These are phyloP conservation scores for Phymastichus coffea DNA, from an alignment of 1,140 invertebrate species.

Conservation along the genomic window DNA sequence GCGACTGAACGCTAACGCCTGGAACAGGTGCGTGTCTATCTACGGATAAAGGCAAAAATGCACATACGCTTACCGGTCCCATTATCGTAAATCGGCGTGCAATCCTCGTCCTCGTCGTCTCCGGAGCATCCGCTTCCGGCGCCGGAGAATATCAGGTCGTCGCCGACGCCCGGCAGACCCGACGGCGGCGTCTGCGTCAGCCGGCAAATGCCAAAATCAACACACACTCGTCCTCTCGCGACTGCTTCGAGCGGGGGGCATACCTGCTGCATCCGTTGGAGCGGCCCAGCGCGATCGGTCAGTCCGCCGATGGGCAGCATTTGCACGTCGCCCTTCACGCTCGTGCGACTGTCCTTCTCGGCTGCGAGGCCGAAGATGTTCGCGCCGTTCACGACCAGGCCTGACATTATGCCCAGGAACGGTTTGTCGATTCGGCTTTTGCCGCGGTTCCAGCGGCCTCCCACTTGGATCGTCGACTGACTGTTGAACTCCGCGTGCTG, in stretches of 20 bases:
- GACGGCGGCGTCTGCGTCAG: conserved; percentile 74
- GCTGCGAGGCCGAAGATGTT: conserved; percentile 83
- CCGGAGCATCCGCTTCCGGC: conserved; percentile 84
- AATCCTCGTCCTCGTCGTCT: conserved; percentile 84
- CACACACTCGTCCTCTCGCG: not conserved
- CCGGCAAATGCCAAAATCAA: too few relatives aligned
- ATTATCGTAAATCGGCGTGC: conserved; percentile 77
- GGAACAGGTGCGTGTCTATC: too few relatives aligned
- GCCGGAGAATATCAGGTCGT: conserved; percentile 86
- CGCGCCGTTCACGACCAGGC: conserved; percentile 84
- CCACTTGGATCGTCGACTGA: conserved; percentile 87
- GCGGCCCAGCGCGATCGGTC: conserved; percentile 68
- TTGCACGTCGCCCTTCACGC: conserved; percentile 73
- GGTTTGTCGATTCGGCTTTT: conserved; percentile 71
- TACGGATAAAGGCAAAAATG: too few relatives aligned
- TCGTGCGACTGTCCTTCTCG: conserved; percentile 73
- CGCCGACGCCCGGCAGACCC: conserved; percentile 73
- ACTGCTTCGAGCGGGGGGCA: conserved; percentile 6
- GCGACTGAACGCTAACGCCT: too few relatives aligned
- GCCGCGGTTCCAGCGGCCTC: conserved; percentile 75
- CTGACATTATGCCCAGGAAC: conserved; percentile 84
- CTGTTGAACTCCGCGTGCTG: conserved; percentile 90
- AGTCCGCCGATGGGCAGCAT: conserved; percentile 66
- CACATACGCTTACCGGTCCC: conserved; percentile 73
- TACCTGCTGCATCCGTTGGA: conserved; percentile 82